phyloP scores from a whole-genome alignment of 2,797 vertebrate genomes.

The Bradypodion pumilum region DNA sequence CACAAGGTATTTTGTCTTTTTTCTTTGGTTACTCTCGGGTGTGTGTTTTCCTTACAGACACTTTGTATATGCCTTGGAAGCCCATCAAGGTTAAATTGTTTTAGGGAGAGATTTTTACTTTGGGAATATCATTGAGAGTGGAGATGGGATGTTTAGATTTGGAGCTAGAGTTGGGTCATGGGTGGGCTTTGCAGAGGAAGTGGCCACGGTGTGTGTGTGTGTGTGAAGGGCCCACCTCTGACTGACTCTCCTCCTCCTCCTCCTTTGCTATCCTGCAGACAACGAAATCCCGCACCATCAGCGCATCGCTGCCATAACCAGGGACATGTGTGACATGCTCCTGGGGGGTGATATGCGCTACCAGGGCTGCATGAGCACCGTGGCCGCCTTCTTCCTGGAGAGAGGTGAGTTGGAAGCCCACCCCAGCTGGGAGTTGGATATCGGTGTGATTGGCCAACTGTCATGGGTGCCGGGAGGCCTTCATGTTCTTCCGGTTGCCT shows the following conservation, averaged over 20 bases:
- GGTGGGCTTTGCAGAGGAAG: too few relatives aligned
- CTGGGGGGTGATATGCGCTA: conserved; percentile 23
- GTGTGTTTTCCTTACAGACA: too few relatives aligned
- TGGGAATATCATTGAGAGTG: too few relatives aligned
- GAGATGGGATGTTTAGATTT: too few relatives aligned
- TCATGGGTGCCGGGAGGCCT: too few relatives aligned
- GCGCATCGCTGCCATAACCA: conserved; percentile 64
- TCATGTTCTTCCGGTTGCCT: not conserved
- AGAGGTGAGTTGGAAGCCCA: conserved; percentile 49
- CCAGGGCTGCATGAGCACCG: conserved; percentile 50
- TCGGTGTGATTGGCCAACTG: not conserved
- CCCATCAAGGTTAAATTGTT: too few relatives aligned
- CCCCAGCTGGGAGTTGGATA: not conserved
- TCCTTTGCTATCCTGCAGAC: conserved; percentile 42
- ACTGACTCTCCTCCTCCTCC: not conserved
- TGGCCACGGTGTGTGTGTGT: too few relatives aligned
- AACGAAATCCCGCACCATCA: conserved; percentile 56
- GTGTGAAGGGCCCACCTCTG: not conserved
- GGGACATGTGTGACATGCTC: conserved; percentile 49
- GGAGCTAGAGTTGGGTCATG: too few relatives aligned
- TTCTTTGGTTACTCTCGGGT: too few relatives aligned
- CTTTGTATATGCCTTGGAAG: too few relatives aligned
- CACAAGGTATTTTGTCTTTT: too few relatives aligned
- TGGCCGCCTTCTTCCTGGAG: conserved; percentile 70
- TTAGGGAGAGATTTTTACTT: too few relatives aligned